Conservation (phyloP, 2,113 vertebrate species). For the Xiphias gladius region DNA sequence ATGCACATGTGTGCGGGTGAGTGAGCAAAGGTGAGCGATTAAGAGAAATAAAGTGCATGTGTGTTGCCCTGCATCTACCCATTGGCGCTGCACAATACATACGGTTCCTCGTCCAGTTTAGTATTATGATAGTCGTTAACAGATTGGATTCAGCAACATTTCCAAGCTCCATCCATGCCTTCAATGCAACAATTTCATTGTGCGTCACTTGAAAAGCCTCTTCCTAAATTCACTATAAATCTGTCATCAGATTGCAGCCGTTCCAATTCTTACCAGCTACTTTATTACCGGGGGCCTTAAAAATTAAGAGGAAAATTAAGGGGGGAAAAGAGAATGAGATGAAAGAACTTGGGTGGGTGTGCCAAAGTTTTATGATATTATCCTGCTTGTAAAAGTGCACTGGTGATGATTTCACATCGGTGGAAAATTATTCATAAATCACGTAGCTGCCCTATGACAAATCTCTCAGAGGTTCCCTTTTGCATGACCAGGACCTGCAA, state of each 20-base stretch:
- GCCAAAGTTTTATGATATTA: slow-evolving; percentile 56
- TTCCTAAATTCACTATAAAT: slow-evolving; percentile 67
- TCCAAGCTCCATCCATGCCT: slow-evolving; percentile 46
- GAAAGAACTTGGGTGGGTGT: slow-evolving; percentile 51
- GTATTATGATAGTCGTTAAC: slow-evolving; percentile 70
- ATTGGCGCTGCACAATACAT: slow-evolving; percentile 32
- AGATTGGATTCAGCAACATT: slow-evolving; percentile 59
- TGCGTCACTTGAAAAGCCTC: slow-evolving; percentile 63
- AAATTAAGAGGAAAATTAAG: slow-evolving; percentile 55
- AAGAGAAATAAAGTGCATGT: neutral
- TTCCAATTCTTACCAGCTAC: slow-evolving; percentile 56
- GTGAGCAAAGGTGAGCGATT: slow-evolving; percentile 41
- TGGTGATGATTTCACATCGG: slow-evolving; percentile 68
- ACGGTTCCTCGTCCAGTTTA: slow-evolving; percentile 36
- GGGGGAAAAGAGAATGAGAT: slow-evolving; percentile 44
- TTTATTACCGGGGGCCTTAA: slow-evolving; percentile 52
- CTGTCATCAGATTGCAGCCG: slow-evolving; percentile 65
- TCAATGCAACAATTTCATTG: slow-evolving; percentile 64
- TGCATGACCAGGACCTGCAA: slow-evolving; percentile 30
- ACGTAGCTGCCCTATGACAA: slow-evolving; percentile 38
- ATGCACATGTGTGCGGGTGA: slow-evolving; percentile 24
- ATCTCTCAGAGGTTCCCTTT: slow-evolving; percentile 19
- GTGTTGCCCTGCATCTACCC: slow-evolving; percentile 23
- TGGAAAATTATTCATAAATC: slow-evolving; percentile 74
- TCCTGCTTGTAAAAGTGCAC: slow-evolving; percentile 60